Evolutionary conservation across 2,113 vertebrate species (phyloP).

Genomic region (Aspiorhynchus laticeps): DNA sequence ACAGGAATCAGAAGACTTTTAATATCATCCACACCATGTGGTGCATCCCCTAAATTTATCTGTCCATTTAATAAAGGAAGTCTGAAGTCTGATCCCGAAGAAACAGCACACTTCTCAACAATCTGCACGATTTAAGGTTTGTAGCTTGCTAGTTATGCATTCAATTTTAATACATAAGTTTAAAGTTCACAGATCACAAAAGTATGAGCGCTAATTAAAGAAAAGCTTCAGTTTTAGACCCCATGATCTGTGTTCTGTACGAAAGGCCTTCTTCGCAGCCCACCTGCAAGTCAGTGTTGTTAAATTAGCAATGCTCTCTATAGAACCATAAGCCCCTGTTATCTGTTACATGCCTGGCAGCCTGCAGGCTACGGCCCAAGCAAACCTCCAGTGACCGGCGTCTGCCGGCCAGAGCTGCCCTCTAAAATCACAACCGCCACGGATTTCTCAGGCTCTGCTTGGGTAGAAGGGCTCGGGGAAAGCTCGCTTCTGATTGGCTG

Average conservation of each 20-base stretch:
- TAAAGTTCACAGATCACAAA: background rate
- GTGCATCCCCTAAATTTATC: background rate
- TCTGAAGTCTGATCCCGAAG: background rate
- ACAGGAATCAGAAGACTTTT: background rate
- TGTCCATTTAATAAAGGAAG: background rate
- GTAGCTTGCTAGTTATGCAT: background rate
- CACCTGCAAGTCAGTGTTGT: conserved; percentile 26
- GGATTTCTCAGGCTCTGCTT: conserved; percentile 4
- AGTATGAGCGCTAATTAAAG: conserved; percentile 36
- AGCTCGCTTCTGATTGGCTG: conserved; percentile 5
- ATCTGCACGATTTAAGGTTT: background rate
- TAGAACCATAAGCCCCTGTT: conserved; percentile 47
- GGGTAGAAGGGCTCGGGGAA: conserved; percentile 13
- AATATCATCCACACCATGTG: background rate
- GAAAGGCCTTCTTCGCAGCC: conserved; percentile 6
- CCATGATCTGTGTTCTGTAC: conserved; percentile 37
- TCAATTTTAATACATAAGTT: background rate
- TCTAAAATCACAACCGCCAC: background rate
- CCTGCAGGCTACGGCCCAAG: conserved; percentile 27
- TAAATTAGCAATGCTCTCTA: conserved; percentile 50
- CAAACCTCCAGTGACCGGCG: conserved; percentile 5
- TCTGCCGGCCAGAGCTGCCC: conserved; percentile 20
- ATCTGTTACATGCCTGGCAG: conserved; percentile 40
- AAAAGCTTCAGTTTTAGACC: background rate
- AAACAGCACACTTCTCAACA: background rate